A percentile compares a stretch with the other conserved stretches of the same genome.
Evolutionary conservation across 2,888 invertebrate genomes (phyloP).

Genomic region (Linyphia triangularis): DNA sequence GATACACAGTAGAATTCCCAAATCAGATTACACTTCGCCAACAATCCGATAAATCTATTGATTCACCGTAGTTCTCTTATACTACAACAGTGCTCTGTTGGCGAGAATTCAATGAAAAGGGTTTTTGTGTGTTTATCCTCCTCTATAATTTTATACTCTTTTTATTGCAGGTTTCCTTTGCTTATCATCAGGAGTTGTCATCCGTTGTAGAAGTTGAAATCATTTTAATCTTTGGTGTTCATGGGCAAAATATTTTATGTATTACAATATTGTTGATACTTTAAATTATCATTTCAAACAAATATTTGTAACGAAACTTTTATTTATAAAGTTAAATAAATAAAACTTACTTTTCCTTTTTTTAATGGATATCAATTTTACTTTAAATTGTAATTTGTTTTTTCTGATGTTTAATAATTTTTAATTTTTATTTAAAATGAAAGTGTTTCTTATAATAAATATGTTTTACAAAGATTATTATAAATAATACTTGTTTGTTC

Average conservation of each 20-base stretch:
- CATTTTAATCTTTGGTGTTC: neutral
- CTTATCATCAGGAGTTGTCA: neutral
- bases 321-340: neutral
- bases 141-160: neutral
- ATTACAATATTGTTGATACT: too few relatives aligned
- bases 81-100: neutral
- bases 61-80: neutral
- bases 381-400: too few relatives aligned
- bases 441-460: too few relatives aligned
- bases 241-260: neutral
- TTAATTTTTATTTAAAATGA: too few relatives aligned
- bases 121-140: neutral
- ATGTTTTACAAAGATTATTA: too few relatives aligned
- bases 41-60: conserved; percentile 29
- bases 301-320: neutral
- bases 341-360: too few relatives aligned
- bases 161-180: neutral
- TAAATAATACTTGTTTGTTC: too few relatives aligned
- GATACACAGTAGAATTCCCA: conserved; percentile 3
- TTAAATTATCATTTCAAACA: neutral
- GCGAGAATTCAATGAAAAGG: neutral
- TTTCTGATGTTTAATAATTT: too few relatives aligned
- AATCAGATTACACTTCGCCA: conserved; percentile 37
- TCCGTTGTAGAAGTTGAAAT: neutral
- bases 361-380: too few relatives aligned